Evolutionary conservation across 1,140 invertebrate species (phyloP).

Genomic region (Calliopsis andreniformis): DNA sequence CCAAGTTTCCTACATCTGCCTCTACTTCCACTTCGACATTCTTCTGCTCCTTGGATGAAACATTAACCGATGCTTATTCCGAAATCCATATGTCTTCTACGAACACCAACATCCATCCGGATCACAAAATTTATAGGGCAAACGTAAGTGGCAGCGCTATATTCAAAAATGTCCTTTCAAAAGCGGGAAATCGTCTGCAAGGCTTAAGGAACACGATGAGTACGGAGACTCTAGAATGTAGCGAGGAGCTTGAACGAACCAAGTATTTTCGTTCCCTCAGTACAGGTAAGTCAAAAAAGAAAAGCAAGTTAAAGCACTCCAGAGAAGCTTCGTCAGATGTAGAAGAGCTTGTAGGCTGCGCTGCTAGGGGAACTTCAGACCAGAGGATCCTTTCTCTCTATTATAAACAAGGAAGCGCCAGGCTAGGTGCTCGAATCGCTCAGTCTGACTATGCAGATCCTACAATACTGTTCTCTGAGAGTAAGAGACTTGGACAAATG

Average conservation of each 20-base stretch:
- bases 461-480: conserved; percentile 83
- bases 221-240: conserved; percentile 79
- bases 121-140: conserved; percentile 89
- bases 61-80: conserved; percentile 80
- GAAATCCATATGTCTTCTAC: conserved; percentile 75
- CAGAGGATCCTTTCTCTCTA: conserved; percentile 64
- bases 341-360: conserved; percentile 72
- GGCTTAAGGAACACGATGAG: conserved; percentile 75
- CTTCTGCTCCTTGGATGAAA: conserved; percentile 80
- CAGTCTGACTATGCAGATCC: conserved; percentile 93
- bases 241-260: conserved; percentile 72
- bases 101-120: conserved; percentile 85
- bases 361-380: conserved; percentile 44
- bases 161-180: conserved; percentile 74
- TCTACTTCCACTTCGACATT: conserved; percentile 69
- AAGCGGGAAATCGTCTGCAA: conserved; percentile 75
- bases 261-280: conserved; percentile 70
- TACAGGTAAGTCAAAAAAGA: conserved; percentile 69
- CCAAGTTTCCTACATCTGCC: conserved; percentile 76
- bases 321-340: conserved; percentile 73
- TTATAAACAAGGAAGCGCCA: conserved; percentile 91
- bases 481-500: conserved; percentile 55
- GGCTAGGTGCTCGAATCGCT: conserved; percentile 91
- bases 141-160: conserved; percentile 59
- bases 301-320: conserved; percentile 61